phyloP scores from a whole-genome alignment of 2,888 invertebrate genomes.

The Limnephilus auricula region DNA sequence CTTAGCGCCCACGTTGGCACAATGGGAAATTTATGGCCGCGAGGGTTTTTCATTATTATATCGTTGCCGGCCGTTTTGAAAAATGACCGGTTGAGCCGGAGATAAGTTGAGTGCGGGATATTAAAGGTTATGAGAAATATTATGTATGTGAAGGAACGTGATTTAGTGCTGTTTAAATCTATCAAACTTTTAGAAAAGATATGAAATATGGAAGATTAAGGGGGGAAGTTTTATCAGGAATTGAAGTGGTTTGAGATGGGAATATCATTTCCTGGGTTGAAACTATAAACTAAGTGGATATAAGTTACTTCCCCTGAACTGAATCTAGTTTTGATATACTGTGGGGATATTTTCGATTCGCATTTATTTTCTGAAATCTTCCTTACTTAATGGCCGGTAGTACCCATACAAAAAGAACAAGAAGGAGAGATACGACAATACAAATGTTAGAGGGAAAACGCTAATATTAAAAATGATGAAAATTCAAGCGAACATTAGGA shows the following conservation, averaged over 20 bases:
- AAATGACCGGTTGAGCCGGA: constrained; percentile 24
- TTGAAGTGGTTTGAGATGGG: neutral
- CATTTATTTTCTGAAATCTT: neutral
- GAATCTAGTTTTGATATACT: neutral
- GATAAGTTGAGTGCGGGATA: constrained; percentile 21
- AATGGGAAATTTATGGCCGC: constrained; percentile 31
- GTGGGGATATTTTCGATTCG: neutral
- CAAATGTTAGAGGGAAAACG: no score
- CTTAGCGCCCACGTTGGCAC: constrained; percentile 35
- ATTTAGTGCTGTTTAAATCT: neutral
- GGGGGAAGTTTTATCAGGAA: neutral
- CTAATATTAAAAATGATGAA: no score
- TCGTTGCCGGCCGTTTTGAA: constrained; percentile 19
- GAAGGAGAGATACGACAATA: no score
- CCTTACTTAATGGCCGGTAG: neutral
- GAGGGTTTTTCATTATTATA: constrained; percentile 20
- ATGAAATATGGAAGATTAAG: neutral
- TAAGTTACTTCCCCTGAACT: neutral
- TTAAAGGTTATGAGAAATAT: constrained; percentile 2
- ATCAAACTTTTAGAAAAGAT: neutral
- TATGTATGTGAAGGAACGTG: neutral
- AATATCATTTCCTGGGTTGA: neutral
- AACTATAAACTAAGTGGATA: neutral
- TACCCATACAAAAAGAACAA: no score
- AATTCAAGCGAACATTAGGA: no score